A percentile compares a stretch with the other conserved stretches of the same genome.
Conservation (phyloP, 2,888 invertebrate species). For the Hypomecis punctinalis region DNA sequence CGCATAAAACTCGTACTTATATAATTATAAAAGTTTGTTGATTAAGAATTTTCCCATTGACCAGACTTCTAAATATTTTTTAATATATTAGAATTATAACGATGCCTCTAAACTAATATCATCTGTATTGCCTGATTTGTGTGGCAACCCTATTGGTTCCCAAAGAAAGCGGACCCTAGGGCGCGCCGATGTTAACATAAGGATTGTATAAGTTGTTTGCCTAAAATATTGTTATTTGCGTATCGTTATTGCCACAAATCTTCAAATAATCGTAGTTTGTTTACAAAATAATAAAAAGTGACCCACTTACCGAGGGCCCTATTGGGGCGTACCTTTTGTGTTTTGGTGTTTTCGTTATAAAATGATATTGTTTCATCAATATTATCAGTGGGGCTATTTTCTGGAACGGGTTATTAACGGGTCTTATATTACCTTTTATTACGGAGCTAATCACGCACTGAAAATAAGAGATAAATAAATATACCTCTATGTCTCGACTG, state of each 20-base stretch:
- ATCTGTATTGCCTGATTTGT: not conserved
- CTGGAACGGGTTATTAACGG: too few species aligned
- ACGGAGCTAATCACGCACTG: too few species aligned
- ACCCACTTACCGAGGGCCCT: constrained; percentile 3
- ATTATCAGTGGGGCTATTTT: not conserved
- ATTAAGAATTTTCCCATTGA: too few species aligned
- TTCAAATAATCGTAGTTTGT: constrained; percentile 75
- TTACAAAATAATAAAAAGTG: constrained; percentile 45
- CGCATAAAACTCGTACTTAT: too few species aligned
- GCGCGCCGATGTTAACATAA: constrained; percentile 69
- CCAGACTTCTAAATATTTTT: too few species aligned
- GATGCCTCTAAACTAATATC: not conserved
- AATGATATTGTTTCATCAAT: not conserved
- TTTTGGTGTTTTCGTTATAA: not conserved
- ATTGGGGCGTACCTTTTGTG: not conserved
- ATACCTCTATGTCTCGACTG: too few species aligned
- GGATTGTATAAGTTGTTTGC: constrained; percentile 78
- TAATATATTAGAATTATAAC: not conserved
- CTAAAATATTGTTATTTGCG: constrained; percentile 81
- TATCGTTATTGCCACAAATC: constrained; percentile 79
- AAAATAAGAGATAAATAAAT: too few species aligned
- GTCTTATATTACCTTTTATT: too few species aligned
- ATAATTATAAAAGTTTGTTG: too few species aligned
- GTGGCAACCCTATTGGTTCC: constrained; percentile 34
- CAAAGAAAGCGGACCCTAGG: constrained; percentile 63